Percentiles rank a stretch among this genome's conserved stretches.
Conservation (phyloP, 1,140 invertebrate species). For the Drosophila sechellia region DNA sequence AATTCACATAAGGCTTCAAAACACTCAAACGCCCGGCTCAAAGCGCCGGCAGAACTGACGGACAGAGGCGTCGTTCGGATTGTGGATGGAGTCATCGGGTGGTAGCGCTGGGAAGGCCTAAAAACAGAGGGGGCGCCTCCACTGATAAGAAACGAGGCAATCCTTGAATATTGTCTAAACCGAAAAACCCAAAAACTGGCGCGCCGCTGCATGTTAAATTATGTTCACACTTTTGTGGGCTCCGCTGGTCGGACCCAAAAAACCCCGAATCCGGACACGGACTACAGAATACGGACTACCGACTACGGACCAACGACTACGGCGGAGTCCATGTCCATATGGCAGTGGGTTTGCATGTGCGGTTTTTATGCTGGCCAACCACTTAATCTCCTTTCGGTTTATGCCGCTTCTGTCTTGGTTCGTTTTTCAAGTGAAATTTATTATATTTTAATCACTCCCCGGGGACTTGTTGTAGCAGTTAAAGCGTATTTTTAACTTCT, state of each 20-base stretch:
- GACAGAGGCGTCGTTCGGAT: conserved; percentile 7
- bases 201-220: conserved; percentile 77
- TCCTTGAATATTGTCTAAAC: conserved; percentile 61
- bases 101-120: background rate
- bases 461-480: conserved; percentile 74
- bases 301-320: background rate
- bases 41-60: conserved; percentile 26
- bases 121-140: background rate
- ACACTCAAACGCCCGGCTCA: conserved; percentile 52
- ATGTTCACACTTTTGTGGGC: conserved; percentile 74
- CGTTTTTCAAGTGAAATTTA: conserved; percentile 80
- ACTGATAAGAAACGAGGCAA: conserved; percentile 21
- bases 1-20: conserved; percentile 79
- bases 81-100: background rate
- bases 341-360: conserved; percentile 68
- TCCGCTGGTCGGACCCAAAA: conserved; percentile 51
- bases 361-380: conserved; percentile 76
- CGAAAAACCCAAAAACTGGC: conserved; percentile 58
- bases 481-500: conserved; percentile 67
- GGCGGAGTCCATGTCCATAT: conserved; percentile 28
- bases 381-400: conserved; percentile 79
- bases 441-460: conserved; percentile 83
- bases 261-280: conserved; percentile 34
- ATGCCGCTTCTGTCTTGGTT: conserved; percentile 60
- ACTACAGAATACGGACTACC: background rate